Evolutionary conservation across 2,797 vertebrate genomes (phyloP).

Genomic region (Scolopax bukidnonensis): DNA sequence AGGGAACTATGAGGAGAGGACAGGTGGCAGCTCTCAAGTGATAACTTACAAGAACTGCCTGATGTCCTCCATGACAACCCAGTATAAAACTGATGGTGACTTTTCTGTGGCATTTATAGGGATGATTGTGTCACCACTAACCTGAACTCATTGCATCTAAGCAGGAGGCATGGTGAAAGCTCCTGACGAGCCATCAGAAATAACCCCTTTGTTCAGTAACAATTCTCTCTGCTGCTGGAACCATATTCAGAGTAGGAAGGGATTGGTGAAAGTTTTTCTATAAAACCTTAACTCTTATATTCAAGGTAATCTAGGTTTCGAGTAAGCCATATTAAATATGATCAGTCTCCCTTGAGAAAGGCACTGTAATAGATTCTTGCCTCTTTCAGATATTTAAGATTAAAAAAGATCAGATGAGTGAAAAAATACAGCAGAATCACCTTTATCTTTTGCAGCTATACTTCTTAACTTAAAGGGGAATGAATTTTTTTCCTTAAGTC

Average conservation of each 20-base stretch:
- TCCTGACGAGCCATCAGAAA: not conserved
- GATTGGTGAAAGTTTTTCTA: not conserved
- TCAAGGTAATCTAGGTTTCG: not conserved
- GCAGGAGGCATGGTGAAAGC: not conserved
- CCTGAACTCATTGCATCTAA: not conserved
- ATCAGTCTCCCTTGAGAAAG: not conserved
- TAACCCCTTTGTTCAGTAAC: conserved; percentile 30
- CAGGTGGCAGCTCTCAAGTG: not conserved
- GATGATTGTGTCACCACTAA: not conserved
- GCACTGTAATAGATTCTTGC: not conserved
- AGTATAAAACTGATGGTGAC: not conserved
- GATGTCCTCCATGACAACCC: not conserved
- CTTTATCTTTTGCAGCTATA: not conserved
- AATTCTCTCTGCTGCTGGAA: conserved; percentile 39
- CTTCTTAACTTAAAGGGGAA: not conserved
- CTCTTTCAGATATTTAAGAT: not conserved
- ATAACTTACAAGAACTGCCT: not conserved
- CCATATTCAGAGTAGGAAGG: not conserved
- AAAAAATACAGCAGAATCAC: not conserved
- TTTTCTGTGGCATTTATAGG: conserved; percentile 17
- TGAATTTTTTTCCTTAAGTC: not conserved
- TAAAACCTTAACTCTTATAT: not conserved
- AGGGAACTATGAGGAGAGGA: not conserved
- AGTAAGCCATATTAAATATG: not conserved
- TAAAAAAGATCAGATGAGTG: not conserved